A percentile compares a stretch with the other conserved stretches of the same genome.
Evolutionary conservation across 2,888 invertebrate species (phyloP).

Genomic region (Phragmatobia fuliginosa): DNA sequence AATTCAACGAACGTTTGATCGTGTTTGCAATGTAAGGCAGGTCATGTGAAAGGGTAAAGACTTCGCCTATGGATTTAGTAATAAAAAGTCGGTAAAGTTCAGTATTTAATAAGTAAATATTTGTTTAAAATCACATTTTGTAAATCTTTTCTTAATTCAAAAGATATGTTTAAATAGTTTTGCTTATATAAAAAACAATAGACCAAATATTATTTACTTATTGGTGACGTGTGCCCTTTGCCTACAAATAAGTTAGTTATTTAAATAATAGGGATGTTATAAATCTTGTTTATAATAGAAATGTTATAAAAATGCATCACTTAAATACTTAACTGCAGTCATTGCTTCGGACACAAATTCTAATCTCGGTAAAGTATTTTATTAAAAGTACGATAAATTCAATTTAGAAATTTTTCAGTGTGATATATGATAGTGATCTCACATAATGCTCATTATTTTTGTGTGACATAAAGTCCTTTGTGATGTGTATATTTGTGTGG

Average conservation of each 20-base stretch:
- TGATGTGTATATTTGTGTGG: conserved; percentile 53
- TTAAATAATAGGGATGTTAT: not conserved
- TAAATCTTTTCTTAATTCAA: not conserved
- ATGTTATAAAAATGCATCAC: not conserved
- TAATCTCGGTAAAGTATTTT: conserved; percentile 24
- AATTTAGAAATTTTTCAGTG: conserved; percentile 4
- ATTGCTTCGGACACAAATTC: not conserved
- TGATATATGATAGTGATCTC: conserved; percentile 30
- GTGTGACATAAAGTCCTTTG: conserved; percentile 71
- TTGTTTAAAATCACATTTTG: conserved; percentile 1
- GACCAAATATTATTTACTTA: not conserved
- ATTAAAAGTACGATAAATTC: not conserved
- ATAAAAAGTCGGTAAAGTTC: conserved; percentile 85
- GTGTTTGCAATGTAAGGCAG: conserved; percentile 75
- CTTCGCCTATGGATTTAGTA: conserved; percentile 84
- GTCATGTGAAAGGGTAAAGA: conserved; percentile 71
- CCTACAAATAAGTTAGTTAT: not conserved
- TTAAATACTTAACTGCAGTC: not conserved
- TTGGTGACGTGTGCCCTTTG: conserved; percentile 4
- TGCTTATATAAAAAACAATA: not conserved
- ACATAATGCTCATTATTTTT: conserved; percentile 40
- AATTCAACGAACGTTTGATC: conserved; percentile 59
- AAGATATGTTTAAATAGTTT: not conserved
- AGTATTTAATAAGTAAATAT: conserved; percentile 52
- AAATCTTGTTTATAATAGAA: not conserved